Evolutionary conservation across 2,113 vertebrate species (phyloP), one percentile per base, ranked within the genome.

Genomic region (Mus pahari): DNA sequence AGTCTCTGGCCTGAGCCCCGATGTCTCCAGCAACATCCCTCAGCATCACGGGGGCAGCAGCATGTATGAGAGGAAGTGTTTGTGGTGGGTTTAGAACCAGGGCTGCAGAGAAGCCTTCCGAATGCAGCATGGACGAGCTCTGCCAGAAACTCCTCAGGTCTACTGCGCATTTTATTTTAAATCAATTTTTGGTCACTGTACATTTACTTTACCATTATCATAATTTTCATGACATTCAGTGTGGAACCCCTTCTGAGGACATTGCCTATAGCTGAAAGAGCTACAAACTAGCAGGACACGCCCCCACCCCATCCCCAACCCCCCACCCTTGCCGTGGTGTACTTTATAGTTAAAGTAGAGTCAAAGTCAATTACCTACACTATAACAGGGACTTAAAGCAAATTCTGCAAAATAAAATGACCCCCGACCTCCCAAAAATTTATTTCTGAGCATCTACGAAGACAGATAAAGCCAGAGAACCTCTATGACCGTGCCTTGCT

Each of bases 341-440:
- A 74, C 31, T 55, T n/a, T 45, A 64, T 64, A 81, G 16, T 82
- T 84, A 31, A 83, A 93, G 83, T 3, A 66, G 74, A 53, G 86
- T 92, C 91, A 64, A 86, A 48, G n/a, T 50, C 71, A 64, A 92
- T 58, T 89, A 60, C 7, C 20, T 22, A 89, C n/a, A 90, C 33
- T 71, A 77, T 75, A 60, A 92, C 75, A 94, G 53, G 33, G 7
- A 55, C 84, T n/a, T 71, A 90, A 79, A 64, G 48, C 66, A 55
- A 62, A 86, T 64, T 53, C 78, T 64, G 50, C 48, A 45, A 84
- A 84, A 91, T 36, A 68, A 89, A 89, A 68, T 78, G 42, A 75
- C 66, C 20, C 58, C 55, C 36, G 5, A 3, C 48, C 48, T 7
- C 48, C 48, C 3, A 48, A 48, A 74, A 42, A 70, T n/a, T n/a